These are phyloP conservation scores for Conopomorpha cramerella DNA, from an alignment of 1,140 invertebrate genomes.

Conservation along the genomic window DNA sequence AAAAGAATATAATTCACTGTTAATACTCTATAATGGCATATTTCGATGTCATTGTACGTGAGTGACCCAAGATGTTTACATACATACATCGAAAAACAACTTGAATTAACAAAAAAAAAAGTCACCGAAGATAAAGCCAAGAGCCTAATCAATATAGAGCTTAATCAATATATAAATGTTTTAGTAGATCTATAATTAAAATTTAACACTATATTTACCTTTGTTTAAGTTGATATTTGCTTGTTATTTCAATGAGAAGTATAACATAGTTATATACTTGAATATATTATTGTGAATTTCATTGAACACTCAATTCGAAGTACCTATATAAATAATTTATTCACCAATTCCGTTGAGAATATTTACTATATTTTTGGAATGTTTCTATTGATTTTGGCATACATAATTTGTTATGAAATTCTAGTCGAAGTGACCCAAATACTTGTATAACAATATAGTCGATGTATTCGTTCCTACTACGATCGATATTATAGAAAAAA, in stretches of 20 bases:
- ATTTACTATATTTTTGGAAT: slow-evolving; percentile 15
- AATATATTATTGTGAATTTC: too few species aligned
- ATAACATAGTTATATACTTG: slow-evolving; percentile 39
- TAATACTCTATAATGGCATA: too few species aligned
- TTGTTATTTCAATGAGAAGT: slow-evolving; percentile 37
- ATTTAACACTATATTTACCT: slow-evolving; percentile 48
- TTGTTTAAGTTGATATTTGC: slow-evolving; percentile 48
- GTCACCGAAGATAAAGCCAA: too few species aligned
- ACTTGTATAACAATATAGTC: slow-evolving; percentile 26
- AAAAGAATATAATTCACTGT: too few species aligned
- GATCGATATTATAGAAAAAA: slow-evolving; percentile 15
- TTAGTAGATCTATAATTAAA: slow-evolving; percentile 48
- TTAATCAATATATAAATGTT: slow-evolving; percentile 50
- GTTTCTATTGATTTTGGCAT: slow-evolving; percentile 12
- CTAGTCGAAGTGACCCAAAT: slow-evolving; percentile 48
- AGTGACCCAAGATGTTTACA: too few species aligned
- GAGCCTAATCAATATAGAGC: slow-evolving; percentile 55
- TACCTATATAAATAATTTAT: too few species aligned
- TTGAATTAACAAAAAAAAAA: too few species aligned
- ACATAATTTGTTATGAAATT: slow-evolving; percentile 14
- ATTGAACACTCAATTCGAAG: too few species aligned
- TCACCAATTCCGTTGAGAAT: slow-evolving; percentile 16
- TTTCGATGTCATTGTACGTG: too few species aligned
- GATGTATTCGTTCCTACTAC: slow-evolving; percentile 23
- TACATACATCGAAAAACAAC: too few species aligned